Base-by-base conservation (phyloP, 2,888 invertebrate genomes). In the Prosapia bicincta region DNA sequence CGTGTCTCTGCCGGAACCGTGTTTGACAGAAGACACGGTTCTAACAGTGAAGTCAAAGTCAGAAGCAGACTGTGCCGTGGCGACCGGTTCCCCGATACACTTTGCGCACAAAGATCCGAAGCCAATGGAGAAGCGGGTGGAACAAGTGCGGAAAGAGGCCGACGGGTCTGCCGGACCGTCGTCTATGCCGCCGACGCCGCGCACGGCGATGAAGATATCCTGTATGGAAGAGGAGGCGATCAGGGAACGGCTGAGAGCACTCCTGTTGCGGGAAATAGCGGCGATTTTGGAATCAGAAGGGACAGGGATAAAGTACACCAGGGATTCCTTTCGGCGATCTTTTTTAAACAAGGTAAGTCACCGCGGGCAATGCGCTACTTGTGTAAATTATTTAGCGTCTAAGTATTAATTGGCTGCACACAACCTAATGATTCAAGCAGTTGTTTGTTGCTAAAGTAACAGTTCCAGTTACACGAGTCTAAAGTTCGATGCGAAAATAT, bases 201-300 rank as follows among this genome's bases (percentile, higher is more conserved):
- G 66, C 13, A 69, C 69, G 65, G 65, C 72, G 30, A 73, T 77
- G 38, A 79, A 79, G 77, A 89, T 89, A 85, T 91, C 90, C 28
- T 88, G 89, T 75, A 92, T 91, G 91, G 92, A 92, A 82, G 90
- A 90, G 81, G 92, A 92, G 82, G 90, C 89, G 83, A 87, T 89
- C 3, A 86, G 89, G 80, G 92, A 92, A 82, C 87, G 88, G 72
- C 84, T 89, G 76, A 87, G 91, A 76, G 82, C 88, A 79, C 86
- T 88, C 0, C 86, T 90, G n/a, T 83, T 92, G 81, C 89, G 89
- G 83, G 89, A 90, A 81, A 91, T 90, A 80, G 87, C 89, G 1
- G 90, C 90, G 77, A 89, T 91, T 73, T 84, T 92, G 83, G 88
- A 88, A 73, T 88, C 88, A 79, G 90, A 91, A 25, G 89, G 88